Conservation (phyloP, 2,888 invertebrate genomes). For the Nemoura dubitans region DNA sequence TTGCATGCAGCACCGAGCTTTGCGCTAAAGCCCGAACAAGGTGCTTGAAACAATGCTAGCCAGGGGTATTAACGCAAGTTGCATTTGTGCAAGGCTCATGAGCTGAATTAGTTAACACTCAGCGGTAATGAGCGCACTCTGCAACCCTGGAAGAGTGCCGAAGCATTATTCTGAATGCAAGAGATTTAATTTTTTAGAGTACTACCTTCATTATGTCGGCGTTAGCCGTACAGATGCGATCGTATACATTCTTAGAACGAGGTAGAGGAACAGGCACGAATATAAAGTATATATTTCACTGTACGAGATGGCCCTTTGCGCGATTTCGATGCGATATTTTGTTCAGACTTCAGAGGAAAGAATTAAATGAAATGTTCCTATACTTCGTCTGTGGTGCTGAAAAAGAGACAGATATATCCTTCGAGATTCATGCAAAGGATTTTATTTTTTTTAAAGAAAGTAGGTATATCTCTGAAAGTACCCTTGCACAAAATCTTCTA, state of each 20-base stretch:
- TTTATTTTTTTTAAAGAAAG: too few species aligned
- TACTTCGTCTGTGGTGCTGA: neutral
- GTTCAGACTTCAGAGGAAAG: neutral
- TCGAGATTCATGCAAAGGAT: neutral
- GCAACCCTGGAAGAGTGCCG: too few species aligned
- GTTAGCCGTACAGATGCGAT: too few species aligned
- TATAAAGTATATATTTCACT: too few species aligned
- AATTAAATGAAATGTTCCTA: neutral
- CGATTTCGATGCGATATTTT: neutral
- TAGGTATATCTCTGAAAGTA: too few species aligned
- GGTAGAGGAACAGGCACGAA: too few species aligned
- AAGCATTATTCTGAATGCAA: neutral
- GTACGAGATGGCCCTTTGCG: neutral
- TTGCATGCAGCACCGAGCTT: too few species aligned
- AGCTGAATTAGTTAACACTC: neutral
- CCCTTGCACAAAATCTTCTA: neutral
- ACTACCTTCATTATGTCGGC: neutral
- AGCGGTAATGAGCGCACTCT: neutral
- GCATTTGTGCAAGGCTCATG: neutral
- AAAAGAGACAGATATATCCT: neutral
- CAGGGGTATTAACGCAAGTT: too few species aligned
- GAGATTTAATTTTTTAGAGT: neutral
- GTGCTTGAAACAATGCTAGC: too few species aligned
- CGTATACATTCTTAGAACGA: too few species aligned
- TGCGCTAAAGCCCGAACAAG: too few species aligned